These are phyloP conservation scores for Heterocephalus glaber DNA, from an alignment of 2,113 vertebrate species.

Conservation along the genomic window DNA sequence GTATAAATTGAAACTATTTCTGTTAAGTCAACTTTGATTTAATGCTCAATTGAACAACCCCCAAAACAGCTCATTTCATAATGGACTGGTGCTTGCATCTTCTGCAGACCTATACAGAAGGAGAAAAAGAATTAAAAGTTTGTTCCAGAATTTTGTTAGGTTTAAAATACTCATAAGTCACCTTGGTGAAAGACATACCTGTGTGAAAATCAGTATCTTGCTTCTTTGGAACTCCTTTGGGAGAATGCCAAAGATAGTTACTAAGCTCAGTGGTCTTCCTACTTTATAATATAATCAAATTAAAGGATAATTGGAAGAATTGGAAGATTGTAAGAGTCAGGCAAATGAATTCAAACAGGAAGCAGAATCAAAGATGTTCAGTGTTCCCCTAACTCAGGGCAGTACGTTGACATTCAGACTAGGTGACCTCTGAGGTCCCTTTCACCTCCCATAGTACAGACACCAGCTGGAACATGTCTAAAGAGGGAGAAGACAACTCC, in stretches of 20 bases:
- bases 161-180: conserved; percentile 38
- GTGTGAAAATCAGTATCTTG: neutral
- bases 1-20: conserved; percentile 56
- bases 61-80: conserved; percentile 25
- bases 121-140: conserved; percentile 2
- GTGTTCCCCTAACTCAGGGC: neutral
- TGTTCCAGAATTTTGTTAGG: conserved; percentile 1
- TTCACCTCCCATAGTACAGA: neutral
- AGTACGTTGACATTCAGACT: neutral
- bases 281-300: neutral
- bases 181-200: neutral
- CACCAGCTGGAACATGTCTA: neutral
- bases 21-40: conserved; percentile 16
- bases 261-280: neutral
- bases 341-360: neutral
- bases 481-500: neutral
- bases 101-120: neutral
- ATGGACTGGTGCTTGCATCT: neutral
- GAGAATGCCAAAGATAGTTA: neutral
- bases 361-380: neutral
- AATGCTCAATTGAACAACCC: neutral
- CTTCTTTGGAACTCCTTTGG: conserved; percentile 33
- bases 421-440: neutral
- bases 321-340: conserved; percentile 36
- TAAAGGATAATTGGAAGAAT: neutral